Base-by-base conservation (phyloP, 2,888 invertebrate species). In the Conus canariensis region DNA sequence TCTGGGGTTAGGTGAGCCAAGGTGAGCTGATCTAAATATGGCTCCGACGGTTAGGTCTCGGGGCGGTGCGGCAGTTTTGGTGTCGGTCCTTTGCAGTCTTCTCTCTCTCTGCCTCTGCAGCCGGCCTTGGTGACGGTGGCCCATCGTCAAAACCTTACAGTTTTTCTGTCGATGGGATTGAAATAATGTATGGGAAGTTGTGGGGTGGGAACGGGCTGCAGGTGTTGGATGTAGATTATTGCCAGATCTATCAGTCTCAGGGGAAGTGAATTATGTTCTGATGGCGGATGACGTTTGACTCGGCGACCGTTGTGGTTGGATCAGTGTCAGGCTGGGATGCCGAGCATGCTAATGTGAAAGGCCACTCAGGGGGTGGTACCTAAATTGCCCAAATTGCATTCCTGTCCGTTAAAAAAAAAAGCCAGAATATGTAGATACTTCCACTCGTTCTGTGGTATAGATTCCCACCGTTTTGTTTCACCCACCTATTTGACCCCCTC, bases 1-100 rank as follows among this genome's bases (percentile, higher is more conserved):
- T 87, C 12, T 58, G 85, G n/a, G 60, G 60, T 82, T 91, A 91
- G 91, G 91, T 91, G 82, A 91, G 90, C 85, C 85, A 91, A 91
- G 91, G 91, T 91, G 87, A 88, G 91, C 82, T 90, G 90, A 86
- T 74, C 90, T 91, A 90, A 90, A 91, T 91, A 91, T 91, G 91
- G 91, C 91, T 91, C 88, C 91, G 87, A 89, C 89, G 88, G 90
- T 86, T 87, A 85, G 87, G 90, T 90, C 89, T 85, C 89, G 89
- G 85, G 89, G 89, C 89, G 85, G 86, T 86, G 89, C 82, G 82
- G 88, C 64, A 64, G 10, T 64, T 64, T 64, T n/a, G 25, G 30
- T 70, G 85, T 85, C 80, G 80, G 89, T 82, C 83, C 89, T 59
- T 89, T 88, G 82, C 87, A 22, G 30, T 80, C 88, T 77, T 80